Base-by-base conservation (phyloP, 2,888 invertebrate genomes). In the Loripinus fragilis region DNA sequence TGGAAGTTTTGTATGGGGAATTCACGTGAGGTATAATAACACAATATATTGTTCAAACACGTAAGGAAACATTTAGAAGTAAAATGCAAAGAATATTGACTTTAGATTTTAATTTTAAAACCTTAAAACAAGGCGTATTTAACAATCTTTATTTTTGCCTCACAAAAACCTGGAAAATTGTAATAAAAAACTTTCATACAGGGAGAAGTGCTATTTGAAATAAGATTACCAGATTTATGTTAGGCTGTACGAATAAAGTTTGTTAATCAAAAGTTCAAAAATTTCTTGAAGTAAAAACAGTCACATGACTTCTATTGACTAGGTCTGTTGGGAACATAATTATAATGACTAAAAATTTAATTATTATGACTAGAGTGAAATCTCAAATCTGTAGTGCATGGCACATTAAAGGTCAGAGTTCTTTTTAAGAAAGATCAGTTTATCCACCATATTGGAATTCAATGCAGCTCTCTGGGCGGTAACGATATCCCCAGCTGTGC, bases 401-500 rank as follows among this genome's bases (percentile, higher is more conserved):
- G n/a, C n/a, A n/a, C n/a, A n/a, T n/a, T 20, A 50, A n/a, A 50
- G 12, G 15, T 50, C 23, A 50, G 23, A 50, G 50, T 64, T 64
- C 64, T 64, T 64, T 35, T 23, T 64, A 10, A 64, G 30, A 23
- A 64, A 64, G 23, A 64, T 23, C 12, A 64, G 35, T n/a, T n/a
- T n/a, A n/a, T n/a, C n/a, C n/a, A n/a, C n/a, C n/a, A n/a, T n/a
- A n/a, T n/a, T n/a, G n/a, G n/a, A n/a, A n/a, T n/a, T n/a, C n/a
- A n/a, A n/a, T n/a, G n/a, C n/a, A n/a, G n/a, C n/a, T n/a, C n/a
- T n/a, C n/a, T n/a, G n/a, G n/a, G n/a, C n/a, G n/a, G n/a, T n/a
- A n/a, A n/a, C n/a, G n/a, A n/a, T n/a, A n/a, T n/a, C n/a, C n/a
- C n/a, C n/a, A n/a, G n/a, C n/a, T n/a, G n/a, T n/a, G n/a, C n/a